Evolutionary conservation across 2,113 vertebrate species (phyloP).

Genomic region (Catharus minimus): DNA sequence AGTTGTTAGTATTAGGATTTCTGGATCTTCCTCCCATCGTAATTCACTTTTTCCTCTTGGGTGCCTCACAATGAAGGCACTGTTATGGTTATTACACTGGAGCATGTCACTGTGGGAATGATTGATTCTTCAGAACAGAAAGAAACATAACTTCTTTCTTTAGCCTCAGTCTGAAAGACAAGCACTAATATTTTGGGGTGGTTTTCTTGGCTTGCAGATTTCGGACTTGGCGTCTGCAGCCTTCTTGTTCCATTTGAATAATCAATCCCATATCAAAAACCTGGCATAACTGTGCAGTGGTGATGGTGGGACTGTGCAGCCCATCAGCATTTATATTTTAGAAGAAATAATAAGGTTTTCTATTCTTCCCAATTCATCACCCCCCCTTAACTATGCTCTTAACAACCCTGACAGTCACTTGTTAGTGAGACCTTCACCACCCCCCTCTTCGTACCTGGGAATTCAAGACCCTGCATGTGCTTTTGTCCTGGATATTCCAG

Average conservation of each 20-base stretch:
- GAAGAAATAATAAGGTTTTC: background rate
- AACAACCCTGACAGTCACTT: background rate
- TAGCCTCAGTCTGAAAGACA: background rate
- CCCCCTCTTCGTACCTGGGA: background rate
- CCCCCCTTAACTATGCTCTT: background rate
- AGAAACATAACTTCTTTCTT: conserved; percentile 29
- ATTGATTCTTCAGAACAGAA: conserved; percentile 43
- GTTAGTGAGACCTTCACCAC: background rate
- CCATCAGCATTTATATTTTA: background rate
- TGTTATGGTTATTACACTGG: conserved; percentile 23
- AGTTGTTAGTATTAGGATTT: conserved; percentile 52
- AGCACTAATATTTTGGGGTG: conserved; percentile 16
- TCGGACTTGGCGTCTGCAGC: background rate
- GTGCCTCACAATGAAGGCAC: conserved; percentile 44
- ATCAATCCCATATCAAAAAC: background rate
- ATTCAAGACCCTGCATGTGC: fast-evolving
- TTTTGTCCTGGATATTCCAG: background rate
- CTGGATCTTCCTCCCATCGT: conserved; percentile 47
- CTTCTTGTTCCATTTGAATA: background rate
- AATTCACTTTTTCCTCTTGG: conserved; percentile 54
- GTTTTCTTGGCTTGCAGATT: background rate
- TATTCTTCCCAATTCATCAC: background rate
- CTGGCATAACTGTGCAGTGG: background rate
- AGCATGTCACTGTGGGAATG: background rate
- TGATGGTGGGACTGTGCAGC: background rate